phyloP scores from a whole-genome alignment of 2,113 vertebrate genomes.

The Eurypyga helias region DNA sequence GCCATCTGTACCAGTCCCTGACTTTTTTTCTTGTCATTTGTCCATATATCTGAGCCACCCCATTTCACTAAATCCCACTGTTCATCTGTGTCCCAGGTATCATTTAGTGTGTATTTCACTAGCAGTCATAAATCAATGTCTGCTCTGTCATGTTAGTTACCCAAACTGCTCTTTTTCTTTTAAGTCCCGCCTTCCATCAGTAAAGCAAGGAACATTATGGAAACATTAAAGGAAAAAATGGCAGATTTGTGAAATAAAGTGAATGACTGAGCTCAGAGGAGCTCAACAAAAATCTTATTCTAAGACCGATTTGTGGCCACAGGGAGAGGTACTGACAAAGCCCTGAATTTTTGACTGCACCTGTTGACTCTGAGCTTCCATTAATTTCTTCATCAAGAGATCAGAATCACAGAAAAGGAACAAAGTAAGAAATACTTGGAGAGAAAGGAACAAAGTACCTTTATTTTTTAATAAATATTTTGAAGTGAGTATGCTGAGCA shows the following conservation, averaged over 20 bases:
- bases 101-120: not conserved
- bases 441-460: not conserved
- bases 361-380: not conserved
- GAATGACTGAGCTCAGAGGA: not conserved
- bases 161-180: not conserved
- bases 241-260: not conserved
- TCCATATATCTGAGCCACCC: not conserved
- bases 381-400: not conserved
- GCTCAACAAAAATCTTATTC: not conserved
- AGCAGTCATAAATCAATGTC: not conserved
- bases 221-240: not conserved
- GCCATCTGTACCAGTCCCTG: not conserved
- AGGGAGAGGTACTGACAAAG: not conserved
- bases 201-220: not conserved
- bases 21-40: not conserved
- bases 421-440: not conserved
- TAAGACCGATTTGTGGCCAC: not conserved
- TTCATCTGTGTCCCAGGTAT: not conserved
- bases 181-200: not conserved
- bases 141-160: not conserved
- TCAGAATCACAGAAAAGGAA: not conserved
- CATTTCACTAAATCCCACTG: not conserved
- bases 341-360: not conserved
- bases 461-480: not conserved
- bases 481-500: not conserved